A percentile compares a stretch with the other conserved stretches of the same genome.
Evolutionary conservation across 2,797 vertebrate genomes (phyloP).

Genomic region (Tokudaia muenninki): DNA sequence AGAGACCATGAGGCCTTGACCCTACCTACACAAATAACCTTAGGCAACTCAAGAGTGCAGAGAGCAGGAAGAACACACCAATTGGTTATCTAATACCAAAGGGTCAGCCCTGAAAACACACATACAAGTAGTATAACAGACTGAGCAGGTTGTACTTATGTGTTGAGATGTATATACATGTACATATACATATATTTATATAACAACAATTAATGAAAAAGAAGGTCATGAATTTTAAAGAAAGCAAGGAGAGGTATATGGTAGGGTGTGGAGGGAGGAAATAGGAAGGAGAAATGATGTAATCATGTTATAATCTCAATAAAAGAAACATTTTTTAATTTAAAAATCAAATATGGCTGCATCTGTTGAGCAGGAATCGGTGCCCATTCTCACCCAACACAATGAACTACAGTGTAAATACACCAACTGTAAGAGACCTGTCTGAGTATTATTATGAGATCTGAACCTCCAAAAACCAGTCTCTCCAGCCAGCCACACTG

Average conservation of each 20-base stretch:
- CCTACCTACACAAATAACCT: neutral
- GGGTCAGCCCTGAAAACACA: neutral
- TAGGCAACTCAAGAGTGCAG: neutral
- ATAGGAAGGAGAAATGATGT: neutral
- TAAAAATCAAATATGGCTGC: constrained; percentile 60
- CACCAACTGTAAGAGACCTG: neutral
- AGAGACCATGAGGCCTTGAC: neutral
- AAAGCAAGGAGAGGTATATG: neutral
- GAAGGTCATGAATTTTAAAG: neutral
- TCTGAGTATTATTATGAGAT: neutral
- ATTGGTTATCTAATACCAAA: neutral
- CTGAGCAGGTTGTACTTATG: neutral
- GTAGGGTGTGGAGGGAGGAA: too few relatives aligned
- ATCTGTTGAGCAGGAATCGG: neutral
- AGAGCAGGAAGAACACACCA: too few relatives aligned
- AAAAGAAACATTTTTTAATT: neutral
- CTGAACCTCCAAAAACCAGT: neutral
- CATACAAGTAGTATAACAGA: neutral
- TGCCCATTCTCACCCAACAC: constrained; percentile 25
- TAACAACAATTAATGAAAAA: neutral
- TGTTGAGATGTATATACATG: neutral
- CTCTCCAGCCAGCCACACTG: neutral
- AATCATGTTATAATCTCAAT: neutral
- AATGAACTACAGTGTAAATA: constrained; percentile 43
- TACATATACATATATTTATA: neutral